Percentiles rank a stretch among this genome's conserved stretches.
These are phyloP conservation scores for Microctenopoma stevenorrisi DNA, from an alignment of 2,797 vertebrate species.

Conservation along the genomic window DNA sequence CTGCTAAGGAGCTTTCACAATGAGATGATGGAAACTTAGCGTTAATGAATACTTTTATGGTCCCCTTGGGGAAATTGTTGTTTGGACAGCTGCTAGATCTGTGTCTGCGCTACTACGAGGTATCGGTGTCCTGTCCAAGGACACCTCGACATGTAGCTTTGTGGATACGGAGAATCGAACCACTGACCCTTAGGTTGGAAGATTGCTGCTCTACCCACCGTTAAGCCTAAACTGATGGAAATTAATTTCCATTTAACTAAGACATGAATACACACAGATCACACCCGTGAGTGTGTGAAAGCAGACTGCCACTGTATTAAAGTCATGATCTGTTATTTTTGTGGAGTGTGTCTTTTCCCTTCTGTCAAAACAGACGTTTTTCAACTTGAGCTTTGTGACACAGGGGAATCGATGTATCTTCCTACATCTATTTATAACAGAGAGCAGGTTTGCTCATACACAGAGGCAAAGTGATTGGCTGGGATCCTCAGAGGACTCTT, in stretches of 20 bases:
- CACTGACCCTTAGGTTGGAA: too few species aligned
- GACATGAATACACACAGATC: not conserved
- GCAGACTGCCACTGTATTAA: conserved; percentile 31
- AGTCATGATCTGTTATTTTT: conserved; percentile 29
- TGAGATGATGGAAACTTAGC: not conserved
- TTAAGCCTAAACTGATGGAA: not conserved
- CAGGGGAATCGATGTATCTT: conserved; percentile 50
- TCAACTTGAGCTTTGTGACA: conserved; percentile 54
- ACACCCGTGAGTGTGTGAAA: not conserved
- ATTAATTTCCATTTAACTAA: too few species aligned
- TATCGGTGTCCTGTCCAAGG: too few species aligned
- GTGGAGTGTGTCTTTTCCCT: conserved; percentile 21
- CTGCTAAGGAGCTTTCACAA: not conserved
- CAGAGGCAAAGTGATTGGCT: conserved; percentile 55
- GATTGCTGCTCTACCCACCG: too few species aligned
- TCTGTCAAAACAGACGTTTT: conserved; percentile 57
- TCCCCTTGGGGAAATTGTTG: too few species aligned
- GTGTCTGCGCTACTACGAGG: too few species aligned
- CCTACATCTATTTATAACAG: conserved; percentile 66
- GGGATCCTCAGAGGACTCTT: conserved; percentile 43
- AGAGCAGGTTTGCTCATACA: conserved; percentile 55
- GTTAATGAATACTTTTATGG: not conserved
- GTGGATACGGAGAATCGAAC: too few species aligned
- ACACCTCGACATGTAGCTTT: too few species aligned
- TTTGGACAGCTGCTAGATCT: too few species aligned